phyloP scores from a whole-genome alignment of 2,888 invertebrate genomes.

The Cryptocheilus praepositus region DNA sequence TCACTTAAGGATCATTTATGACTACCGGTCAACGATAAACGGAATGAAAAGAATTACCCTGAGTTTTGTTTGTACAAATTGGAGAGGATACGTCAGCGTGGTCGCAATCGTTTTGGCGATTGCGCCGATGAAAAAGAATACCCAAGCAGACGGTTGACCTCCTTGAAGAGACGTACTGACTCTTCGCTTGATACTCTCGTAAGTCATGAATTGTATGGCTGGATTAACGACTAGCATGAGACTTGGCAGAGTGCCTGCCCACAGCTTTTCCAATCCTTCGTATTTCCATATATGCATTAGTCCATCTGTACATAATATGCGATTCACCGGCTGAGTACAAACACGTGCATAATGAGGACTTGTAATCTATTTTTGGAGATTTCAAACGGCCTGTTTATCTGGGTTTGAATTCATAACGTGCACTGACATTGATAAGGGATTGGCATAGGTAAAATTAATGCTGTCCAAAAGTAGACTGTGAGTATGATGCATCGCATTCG shows the following conservation, averaged over 20 bases:
- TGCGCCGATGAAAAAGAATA: slow-evolving; percentile 85
- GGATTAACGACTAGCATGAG: slow-evolving; percentile 92
- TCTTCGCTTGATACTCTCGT: slow-evolving; percentile 88
- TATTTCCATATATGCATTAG: slow-evolving; percentile 82
- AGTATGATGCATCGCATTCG: no score
- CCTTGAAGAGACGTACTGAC: slow-evolving; percentile 76
- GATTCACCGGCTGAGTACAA: no score
- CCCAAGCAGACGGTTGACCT: slow-evolving; percentile 79
- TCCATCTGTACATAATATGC: slow-evolving; percentile 78
- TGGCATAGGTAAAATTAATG: no score
- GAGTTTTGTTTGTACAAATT: slow-evolving; percentile 88
- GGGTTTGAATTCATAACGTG: no score
- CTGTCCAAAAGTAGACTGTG: no score
- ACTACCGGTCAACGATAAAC: background rate
- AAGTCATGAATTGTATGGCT: slow-evolving; percentile 94
- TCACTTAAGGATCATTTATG: no score
- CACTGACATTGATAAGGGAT: no score
- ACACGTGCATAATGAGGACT: no score
- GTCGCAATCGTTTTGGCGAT: slow-evolving; percentile 91
- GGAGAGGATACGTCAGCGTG: slow-evolving; percentile 91
- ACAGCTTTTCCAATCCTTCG: slow-evolving; percentile 86
- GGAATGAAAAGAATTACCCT: slow-evolving; percentile 73
- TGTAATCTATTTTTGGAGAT: no score
- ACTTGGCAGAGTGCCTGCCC: slow-evolving; percentile 91
- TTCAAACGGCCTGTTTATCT: no score